Evolutionary conservation across 2,113 vertebrate genomes (phyloP).

Genomic region (Syngnathus scovelli): DNA sequence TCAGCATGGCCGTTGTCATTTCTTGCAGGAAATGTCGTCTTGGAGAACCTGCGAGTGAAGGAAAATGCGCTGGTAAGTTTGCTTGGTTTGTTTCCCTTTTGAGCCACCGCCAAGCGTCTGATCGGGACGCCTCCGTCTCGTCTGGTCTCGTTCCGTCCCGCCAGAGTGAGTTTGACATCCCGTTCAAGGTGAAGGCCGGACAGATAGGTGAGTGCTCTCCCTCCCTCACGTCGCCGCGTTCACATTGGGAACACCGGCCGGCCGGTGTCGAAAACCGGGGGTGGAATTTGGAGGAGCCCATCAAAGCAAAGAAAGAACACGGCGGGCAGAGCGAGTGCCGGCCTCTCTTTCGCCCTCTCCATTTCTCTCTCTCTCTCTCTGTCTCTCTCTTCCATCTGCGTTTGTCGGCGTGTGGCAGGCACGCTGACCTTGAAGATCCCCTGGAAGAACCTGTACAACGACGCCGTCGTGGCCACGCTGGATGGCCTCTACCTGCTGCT

Average conservation of each 20-base stretch:
- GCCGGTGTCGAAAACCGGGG: too few species aligned
- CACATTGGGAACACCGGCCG: too few species aligned
- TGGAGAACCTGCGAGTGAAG: conserved; percentile 91
- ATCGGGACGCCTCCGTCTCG: too few species aligned
- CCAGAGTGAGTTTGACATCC: conserved; percentile 89
- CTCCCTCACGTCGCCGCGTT: too few species aligned
- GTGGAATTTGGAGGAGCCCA: too few species aligned
- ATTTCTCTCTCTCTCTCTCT: too few species aligned
- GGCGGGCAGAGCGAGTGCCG: too few species aligned
- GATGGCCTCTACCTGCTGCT: conserved; percentile 92
- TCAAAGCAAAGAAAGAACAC: too few species aligned
- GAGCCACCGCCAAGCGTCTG: too few species aligned
- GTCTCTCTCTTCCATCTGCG: too few species aligned
- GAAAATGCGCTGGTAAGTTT: conserved; percentile 90
- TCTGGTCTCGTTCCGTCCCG: background rate
- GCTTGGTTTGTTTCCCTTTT: background rate
- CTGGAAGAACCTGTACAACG: conserved; percentile 96
- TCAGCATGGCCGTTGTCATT: background rate
- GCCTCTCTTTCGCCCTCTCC: too few species aligned
- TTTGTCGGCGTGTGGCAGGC: conserved; percentile 61
- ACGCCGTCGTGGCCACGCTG: conserved; percentile 89
- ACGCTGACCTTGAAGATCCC: conserved; percentile 96
- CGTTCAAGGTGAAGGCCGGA: conserved; percentile 91
- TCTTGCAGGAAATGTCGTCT: conserved; percentile 86
- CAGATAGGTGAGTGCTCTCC: conserved; percentile 83